phyloP scores from a whole-genome alignment of 2,888 invertebrate species.

The Orthosia gracilis region DNA sequence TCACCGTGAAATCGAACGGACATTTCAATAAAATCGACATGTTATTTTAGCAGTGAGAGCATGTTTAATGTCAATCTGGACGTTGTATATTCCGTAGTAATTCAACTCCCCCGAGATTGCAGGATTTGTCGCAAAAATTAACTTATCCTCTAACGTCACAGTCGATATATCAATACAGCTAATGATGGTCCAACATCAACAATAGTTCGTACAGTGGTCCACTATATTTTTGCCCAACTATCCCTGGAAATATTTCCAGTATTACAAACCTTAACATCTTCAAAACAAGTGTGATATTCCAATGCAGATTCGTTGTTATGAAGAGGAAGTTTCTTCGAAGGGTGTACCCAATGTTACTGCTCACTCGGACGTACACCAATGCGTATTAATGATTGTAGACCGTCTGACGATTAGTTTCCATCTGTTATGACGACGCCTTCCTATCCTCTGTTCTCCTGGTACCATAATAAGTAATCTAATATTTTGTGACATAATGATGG shows the following conservation, averaged over 20 bases:
- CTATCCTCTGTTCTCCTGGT: constrained; percentile 68
- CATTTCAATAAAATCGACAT: constrained; percentile 13
- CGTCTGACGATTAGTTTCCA: constrained; percentile 83
- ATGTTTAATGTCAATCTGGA: not conserved
- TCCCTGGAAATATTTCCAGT: not conserved
- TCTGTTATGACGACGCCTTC: constrained; percentile 82
- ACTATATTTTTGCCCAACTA: constrained; percentile 54
- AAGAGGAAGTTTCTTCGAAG: constrained; percentile 51
- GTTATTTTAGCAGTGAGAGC: not conserved
- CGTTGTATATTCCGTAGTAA: not conserved
- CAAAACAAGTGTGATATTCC: constrained; percentile 30
- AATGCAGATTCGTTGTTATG: not conserved
- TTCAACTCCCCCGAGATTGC: constrained; percentile 25
- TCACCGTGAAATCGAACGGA: not conserved
- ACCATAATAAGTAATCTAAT: constrained; percentile 61
- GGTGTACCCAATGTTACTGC: constrained; percentile 75
- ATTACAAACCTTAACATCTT: rapidly evolving
- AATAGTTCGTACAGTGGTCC: constrained; percentile 69
- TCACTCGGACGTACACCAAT: constrained; percentile 85
- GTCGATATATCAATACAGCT: constrained; percentile 83
- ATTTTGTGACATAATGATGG: constrained; percentile 46
- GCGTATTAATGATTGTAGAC: constrained; percentile 87
- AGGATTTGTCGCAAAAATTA: constrained; percentile 66
- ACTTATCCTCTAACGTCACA: constrained; percentile 73
- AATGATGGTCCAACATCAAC: constrained; percentile 82